Base-by-base conservation (phyloP, 2,113 vertebrate genomes). In the Sinosuthora webbiana region DNA sequence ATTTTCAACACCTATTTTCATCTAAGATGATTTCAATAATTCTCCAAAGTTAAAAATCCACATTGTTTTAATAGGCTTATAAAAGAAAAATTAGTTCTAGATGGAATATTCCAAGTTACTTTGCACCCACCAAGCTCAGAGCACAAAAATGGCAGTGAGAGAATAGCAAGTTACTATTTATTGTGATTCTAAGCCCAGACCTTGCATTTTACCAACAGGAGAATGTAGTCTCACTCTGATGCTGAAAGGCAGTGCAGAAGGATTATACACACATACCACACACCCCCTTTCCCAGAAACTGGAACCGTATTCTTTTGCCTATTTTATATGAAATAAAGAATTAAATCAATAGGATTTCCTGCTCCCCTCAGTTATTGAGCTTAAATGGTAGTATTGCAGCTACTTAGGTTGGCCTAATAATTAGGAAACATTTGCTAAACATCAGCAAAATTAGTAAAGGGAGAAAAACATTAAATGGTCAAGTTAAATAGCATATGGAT, bases 251-350 rank as follows among this genome's bases (percentile, higher is more conserved):
- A 53, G 42, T 11, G 13, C 20, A 91, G 19, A 74, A 90, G 13
- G 37, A 90, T 24, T 67, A 57, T 16, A 15, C 22, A 64, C 31
- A 82, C 15, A 57, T 4, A 59, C 15, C 27, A 74, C 37, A 57
- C 3, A 37, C 0, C 2, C 4, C 16, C 31, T 8, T 21, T 47
- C 23, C 19, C 4, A 3, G 10, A 50, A 87, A 81, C 59, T 11
- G 21, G 15, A 63, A 47, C 57, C 24, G 12, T 55, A 78, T 50
- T 81, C 5, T 77, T 86, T 60, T 77, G 44, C 4, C 24, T 64
- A 31, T 41, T 69, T 45, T 15, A 31, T 16, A 70, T 21, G 18
- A 91, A 84, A 73, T 20, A 57, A 62, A 7, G 31, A 74, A 57
- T 14, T 30, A 19, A 81, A 87, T 47, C 35, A 60, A 56, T 5